Evolutionary conservation across 2,888 invertebrate species (phyloP), one percentile per base, ranked within the genome.

Genomic region (Hydropsyche betteni): DNA sequence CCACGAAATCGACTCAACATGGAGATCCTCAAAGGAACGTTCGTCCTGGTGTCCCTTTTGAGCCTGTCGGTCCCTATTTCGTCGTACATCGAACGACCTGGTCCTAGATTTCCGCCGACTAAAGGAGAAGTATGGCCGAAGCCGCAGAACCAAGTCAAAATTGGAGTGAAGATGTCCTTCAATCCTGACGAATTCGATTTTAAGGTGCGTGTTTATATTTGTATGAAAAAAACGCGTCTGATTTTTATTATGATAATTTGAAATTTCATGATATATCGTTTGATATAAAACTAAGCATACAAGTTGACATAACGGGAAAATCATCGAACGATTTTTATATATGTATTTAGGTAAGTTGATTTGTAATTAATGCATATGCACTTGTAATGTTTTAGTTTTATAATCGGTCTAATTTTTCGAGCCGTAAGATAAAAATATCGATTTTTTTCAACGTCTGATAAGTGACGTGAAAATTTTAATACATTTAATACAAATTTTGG

Each of bases 71-170:
- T 44, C 44, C 44, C 44, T 10, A 44, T 44, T 44, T 10, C 10
- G 1, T 44, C 44, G 44, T 79, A 76, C 68, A 76, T 79, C 24
- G 77, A 77, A 38, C 33, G 76, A 5, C 76, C 77, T 8, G 79
- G 77, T 4, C 61, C 76, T n/a, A 61, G 77, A 68, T 79, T 51
- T 44, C 71, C 76, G 33, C 69, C 77, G 34, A 79, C 79, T 7
- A 75, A 75, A 64, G 79, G 79, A 33, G 75, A 74, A 33, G 72
- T 78, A 5, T 79, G 79, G 79, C 79, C 79, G 5, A 74, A 75
- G 61, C 79, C 79, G 0, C 75, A 75, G 38, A 0, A 10, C 7
- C 72, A 76, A 69, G 33, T 33, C 4, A 74, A 68, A 36, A 5
- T 52, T 3, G 53, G 50, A 12, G 36, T 50, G 50, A 36, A 5